A percentile compares a stretch with the other conserved stretches of the same genome.
These are phyloP conservation scores for Forbesichthys papilliferus DNA, from an alignment of 2,113 vertebrate species.

Conservation along the genomic window DNA sequence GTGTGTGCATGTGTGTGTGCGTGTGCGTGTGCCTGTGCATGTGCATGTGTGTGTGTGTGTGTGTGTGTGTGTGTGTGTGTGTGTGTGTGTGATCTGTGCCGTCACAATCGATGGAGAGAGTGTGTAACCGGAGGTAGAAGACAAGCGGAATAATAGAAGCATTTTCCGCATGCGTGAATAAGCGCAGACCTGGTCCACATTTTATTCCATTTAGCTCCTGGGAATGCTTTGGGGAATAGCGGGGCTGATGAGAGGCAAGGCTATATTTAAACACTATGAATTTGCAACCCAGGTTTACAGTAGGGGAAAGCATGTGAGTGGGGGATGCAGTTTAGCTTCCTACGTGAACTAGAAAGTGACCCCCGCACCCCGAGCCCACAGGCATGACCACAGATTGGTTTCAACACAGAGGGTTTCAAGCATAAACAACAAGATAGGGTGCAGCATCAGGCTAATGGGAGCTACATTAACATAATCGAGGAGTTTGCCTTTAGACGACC, in stretches of 20 bases:
- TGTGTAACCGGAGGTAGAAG: slow-evolving; percentile 13
- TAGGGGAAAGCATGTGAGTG: slow-evolving; percentile 46
- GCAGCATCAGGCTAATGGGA: no score
- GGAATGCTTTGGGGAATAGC: slow-evolving; percentile 64
- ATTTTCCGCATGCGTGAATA: slow-evolving; percentile 56
- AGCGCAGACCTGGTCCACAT: slow-evolving; percentile 68
- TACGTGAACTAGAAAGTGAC: slow-evolving; percentile 55
- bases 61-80: background rate
- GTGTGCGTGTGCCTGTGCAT: background rate
- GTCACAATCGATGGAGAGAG: background rate
- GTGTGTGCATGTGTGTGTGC: background rate
- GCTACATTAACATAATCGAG: no score
- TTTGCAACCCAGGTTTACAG: slow-evolving; percentile 60
- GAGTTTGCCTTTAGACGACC: no score
- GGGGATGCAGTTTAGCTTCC: slow-evolving; percentile 39
- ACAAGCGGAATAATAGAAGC: slow-evolving; percentile 44
- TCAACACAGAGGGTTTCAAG: no score
- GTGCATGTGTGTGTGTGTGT: background rate
- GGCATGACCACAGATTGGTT: no score
- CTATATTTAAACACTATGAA: slow-evolving; percentile 70
- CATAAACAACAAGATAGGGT: no score
- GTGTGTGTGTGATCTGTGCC: background rate
- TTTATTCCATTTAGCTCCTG: slow-evolving; percentile 69
- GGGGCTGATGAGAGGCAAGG: slow-evolving; percentile 65
- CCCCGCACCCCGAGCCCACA: background rate